Percentiles rank a stretch among this genome's conserved stretches.
Evolutionary conservation across 2,113 vertebrate genomes (phyloP).

Genomic region (Propithecus coquereli): DNA sequence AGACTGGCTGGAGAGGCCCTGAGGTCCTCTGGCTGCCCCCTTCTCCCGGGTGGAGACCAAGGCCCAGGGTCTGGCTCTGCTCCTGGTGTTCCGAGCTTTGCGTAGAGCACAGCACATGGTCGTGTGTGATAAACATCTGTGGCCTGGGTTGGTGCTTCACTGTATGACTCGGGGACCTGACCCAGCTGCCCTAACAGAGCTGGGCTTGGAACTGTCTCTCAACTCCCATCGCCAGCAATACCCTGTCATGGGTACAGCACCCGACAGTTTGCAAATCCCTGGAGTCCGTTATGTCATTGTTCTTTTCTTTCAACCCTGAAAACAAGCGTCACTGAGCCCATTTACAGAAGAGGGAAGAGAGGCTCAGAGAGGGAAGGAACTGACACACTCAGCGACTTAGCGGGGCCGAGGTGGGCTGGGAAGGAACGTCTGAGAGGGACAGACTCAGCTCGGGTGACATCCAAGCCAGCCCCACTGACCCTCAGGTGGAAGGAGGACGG

Average conservation of each 20-base stretch:
- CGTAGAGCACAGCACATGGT: too few species aligned
- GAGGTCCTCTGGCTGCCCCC: too few species aligned
- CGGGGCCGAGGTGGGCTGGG: background rate
- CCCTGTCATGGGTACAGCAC: background rate
- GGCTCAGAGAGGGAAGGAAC: background rate
- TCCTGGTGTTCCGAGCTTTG: background rate
- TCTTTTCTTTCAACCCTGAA: background rate
- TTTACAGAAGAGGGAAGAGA: background rate
- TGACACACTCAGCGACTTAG: background rate
- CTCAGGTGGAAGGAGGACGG: too few species aligned
- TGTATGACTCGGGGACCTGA: background rate
- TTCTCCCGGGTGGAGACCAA: too few species aligned
- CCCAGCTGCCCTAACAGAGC: background rate
- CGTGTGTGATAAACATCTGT: background rate
- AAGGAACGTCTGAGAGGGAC: background rate
- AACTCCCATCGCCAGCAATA: too few species aligned
- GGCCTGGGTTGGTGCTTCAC: background rate
- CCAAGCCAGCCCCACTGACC: background rate
- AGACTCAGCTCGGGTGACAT: background rate
- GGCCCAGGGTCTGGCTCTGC: background rate
- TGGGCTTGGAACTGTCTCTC: background rate
- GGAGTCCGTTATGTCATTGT: fast-evolving
- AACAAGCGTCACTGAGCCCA: background rate
- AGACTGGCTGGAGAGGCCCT: background rate
- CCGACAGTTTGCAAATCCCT: background rate